Percentiles rank a stretch among this genome's conserved stretches.
Conservation (phyloP, 1,140 invertebrate species). For the Macrobrachium rosenbergii region DNA sequence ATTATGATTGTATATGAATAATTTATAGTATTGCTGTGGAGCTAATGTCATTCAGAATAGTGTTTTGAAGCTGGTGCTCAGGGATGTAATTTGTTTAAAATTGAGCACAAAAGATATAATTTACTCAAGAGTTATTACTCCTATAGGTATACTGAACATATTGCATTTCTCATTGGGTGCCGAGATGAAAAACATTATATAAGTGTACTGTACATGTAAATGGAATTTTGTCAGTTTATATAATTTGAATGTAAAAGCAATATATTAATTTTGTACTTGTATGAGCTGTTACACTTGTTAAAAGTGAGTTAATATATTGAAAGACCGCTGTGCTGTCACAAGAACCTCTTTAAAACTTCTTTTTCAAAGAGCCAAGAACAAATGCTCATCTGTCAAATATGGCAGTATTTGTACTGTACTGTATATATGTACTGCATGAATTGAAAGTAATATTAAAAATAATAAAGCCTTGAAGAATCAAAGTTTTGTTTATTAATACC, state of each 20-base stretch:
- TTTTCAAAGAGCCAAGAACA: conserved; percentile 38
- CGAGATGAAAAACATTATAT: conserved; percentile 23
- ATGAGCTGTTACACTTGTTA: conserved; percentile 59
- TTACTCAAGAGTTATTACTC: conserved; percentile 18
- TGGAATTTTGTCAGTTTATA: conserved; percentile 37
- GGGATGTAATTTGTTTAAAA: conserved; percentile 16
- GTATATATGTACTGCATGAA: conserved; percentile 46
- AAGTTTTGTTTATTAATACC: no score
- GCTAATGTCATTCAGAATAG: no score
- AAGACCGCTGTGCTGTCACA: conserved; percentile 44
- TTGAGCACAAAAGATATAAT: conserved; percentile 28
- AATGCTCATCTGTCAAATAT: conserved; percentile 46
- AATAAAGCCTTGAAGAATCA: background rate
- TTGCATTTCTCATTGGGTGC: conserved; percentile 41
- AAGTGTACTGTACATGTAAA: conserved; percentile 18
- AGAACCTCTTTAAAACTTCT: conserved; percentile 46
- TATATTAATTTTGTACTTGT: conserved; percentile 60
- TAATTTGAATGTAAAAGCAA: conserved; percentile 41
- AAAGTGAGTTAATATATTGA: conserved; percentile 56
- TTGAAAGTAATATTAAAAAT: conserved; percentile 37
- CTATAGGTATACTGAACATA: conserved; percentile 27
- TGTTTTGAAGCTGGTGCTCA: background rate
- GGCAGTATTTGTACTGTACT: conserved; percentile 25
- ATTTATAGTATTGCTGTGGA: no score
- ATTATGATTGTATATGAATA: no score